phyloP scores from a whole-genome alignment of 2,113 vertebrate genomes.

The Dipodomys spectabilis region DNA sequence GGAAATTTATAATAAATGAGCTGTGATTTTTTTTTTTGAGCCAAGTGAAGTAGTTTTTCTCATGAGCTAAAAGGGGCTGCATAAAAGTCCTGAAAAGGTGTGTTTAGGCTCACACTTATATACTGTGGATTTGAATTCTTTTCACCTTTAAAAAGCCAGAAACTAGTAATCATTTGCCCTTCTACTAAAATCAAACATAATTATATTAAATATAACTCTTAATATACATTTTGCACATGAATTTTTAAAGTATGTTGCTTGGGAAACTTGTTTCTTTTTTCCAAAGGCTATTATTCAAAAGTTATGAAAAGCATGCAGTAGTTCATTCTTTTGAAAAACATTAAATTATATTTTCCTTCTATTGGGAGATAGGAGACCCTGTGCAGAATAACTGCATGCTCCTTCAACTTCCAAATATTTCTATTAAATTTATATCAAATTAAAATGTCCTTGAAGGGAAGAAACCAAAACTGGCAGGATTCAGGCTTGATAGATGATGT shows the following conservation, averaged over 20 bases:
- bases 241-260: slow-evolving; percentile 3
- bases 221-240: background rate
- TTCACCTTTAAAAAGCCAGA: background rate
- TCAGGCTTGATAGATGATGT: background rate
- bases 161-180: background rate
- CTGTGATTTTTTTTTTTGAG: background rate
- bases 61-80: background rate
- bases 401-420: slow-evolving; percentile 24
- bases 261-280: slow-evolving; percentile 39
- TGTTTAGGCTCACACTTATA: background rate
- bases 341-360: slow-evolving; percentile 21
- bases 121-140: background rate
- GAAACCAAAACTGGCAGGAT: slow-evolving; percentile 7
- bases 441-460: slow-evolving; percentile 47
- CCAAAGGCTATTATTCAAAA: background rate
- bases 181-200: slow-evolving; percentile 27
- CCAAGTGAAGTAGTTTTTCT: background rate
- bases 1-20: slow-evolving; percentile 29
- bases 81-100: background rate
- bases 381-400: background rate
- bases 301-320: background rate
- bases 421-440: slow-evolving; percentile 51
- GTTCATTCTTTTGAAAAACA: slow-evolving; percentile 32
- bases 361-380: background rate
- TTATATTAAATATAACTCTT: background rate